Evolutionary conservation across 2,888 invertebrate genomes (phyloP), one percentile per base, ranked within the genome.

Genomic region (Hirtodrosophila duncani): DNA sequence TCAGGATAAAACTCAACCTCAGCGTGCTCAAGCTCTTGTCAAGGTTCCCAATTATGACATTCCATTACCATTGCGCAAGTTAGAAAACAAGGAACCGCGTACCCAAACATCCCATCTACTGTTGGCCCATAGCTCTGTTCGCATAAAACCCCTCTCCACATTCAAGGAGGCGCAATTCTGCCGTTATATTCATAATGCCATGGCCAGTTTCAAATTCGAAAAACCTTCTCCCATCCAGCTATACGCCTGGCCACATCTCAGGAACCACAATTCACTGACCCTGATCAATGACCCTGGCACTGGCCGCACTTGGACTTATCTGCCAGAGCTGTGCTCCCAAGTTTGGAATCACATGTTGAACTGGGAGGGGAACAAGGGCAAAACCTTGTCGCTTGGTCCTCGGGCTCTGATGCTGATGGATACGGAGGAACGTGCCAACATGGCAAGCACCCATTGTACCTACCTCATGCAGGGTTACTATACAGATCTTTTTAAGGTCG

Each of bases 191-290:
- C 2, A 17, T 0, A 10, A 3, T 1, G 30, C 3, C 1, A 14
- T 80, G 51, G 0, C 1, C 1, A 8, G 29, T 1, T 14, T 51
- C 8, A 29, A 36, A 7, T 7, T 46, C 1, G 29, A 20, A 2
- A 6, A 1, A 0, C 27, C 51, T 1, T 5, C 26, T 3, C 20
- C 33, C 0, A 36, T 14, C 1, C 74, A 81, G 24, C 6, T 14
- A 2, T 61, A 58, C 18, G 30, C 71, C 10, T 81, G 79, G 79
- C 57, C 70, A 0, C 79, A 81, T 46, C 26, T 75, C n/a, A 26
- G 45, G 20, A 6, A 8, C 0, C 51, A 60, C 2, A 58, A 60
- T 21, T 50, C 75, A 0, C 4, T 60, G 27, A 4, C 61, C 6
- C 6, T 61, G 24, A 14, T 70, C 3, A 44, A 58, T 20, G 21